These are phyloP conservation scores for Micrasema longulum DNA, from an alignment of 1,140 invertebrate genomes.

Conservation along the genomic window DNA sequence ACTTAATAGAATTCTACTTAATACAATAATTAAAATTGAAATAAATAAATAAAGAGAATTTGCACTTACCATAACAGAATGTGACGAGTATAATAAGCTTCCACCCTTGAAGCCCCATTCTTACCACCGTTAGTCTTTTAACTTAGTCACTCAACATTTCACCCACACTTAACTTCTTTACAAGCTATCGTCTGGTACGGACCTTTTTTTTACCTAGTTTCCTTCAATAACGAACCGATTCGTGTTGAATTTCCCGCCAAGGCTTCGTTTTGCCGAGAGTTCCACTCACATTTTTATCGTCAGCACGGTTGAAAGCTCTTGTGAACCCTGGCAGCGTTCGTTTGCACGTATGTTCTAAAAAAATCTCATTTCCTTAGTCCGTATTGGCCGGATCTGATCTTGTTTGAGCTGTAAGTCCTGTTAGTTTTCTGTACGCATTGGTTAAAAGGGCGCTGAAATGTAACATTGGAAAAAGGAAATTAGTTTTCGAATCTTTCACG, in stretches of 20 bases:
- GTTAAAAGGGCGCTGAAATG: neutral
- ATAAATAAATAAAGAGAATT: no score
- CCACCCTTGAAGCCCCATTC: neutral
- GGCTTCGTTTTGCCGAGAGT: conserved; percentile 40
- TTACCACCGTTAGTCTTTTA: conserved; percentile 53
- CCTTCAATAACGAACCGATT: conserved; percentile 47
- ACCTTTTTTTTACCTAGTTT: neutral
- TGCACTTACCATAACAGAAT: no score
- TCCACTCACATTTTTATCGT: conserved; percentile 41
- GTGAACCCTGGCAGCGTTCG: conserved; percentile 26
- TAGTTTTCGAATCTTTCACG: no score
- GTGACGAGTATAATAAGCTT: conserved; percentile 1
- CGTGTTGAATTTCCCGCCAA: conserved; percentile 37
- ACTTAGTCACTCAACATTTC: conserved; percentile 52
- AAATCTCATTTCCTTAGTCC: conserved; percentile 51
- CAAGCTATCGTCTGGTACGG: neutral
- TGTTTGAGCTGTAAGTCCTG: conserved; percentile 31
- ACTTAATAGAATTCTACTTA: no score
- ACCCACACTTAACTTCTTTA: conserved; percentile 14
- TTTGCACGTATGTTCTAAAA: conserved; percentile 41
- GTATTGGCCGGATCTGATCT: conserved; percentile 51
- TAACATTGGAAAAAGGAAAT: no score
- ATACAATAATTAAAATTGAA: no score
- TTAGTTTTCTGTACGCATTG: conserved; percentile 2
- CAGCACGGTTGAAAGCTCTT: neutral